Percentiles rank a stretch among this genome's conserved stretches.
phyloP scores from a whole-genome alignment of 2,797 vertebrate genomes.

The Gymnoscopelus braueri region DNA sequence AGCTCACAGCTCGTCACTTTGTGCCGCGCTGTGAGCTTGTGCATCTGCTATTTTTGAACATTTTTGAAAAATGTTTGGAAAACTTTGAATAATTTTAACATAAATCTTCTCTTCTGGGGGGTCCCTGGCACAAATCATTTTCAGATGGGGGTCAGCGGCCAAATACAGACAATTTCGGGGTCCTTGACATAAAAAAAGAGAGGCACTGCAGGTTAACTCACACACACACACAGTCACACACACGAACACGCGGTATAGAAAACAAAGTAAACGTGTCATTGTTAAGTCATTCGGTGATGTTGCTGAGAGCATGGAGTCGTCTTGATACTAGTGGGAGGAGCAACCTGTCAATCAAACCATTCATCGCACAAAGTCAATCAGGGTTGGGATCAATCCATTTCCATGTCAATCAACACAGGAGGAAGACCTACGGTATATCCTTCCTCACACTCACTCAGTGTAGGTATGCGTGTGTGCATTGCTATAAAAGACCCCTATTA shows the following conservation, averaged over 20 bases:
- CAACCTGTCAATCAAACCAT: constrained; percentile 46
- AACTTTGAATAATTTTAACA: too few relatives aligned
- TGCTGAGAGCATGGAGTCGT: constrained; percentile 23
- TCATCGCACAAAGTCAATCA: constrained; percentile 28
- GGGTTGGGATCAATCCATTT: constrained; percentile 27
- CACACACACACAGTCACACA: constrained; percentile 14
- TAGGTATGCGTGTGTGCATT: neutral
- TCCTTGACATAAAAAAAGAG: too few relatives aligned
- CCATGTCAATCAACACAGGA: constrained; percentile 1
- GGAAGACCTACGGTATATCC: neutral
- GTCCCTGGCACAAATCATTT: too few relatives aligned
- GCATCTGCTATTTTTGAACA: too few relatives aligned
- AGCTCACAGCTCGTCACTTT: too few relatives aligned
- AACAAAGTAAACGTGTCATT: neutral
- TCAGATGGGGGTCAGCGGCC: too few relatives aligned
- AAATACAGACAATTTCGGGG: too few relatives aligned
- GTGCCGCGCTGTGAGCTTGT: too few relatives aligned
- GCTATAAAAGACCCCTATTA: neutral
- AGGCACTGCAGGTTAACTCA: constrained; percentile 1
- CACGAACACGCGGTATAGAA: neutral
- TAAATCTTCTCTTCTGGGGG: too few relatives aligned
- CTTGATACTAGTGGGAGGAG: constrained; percentile 22
- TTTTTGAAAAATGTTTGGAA: too few relatives aligned
- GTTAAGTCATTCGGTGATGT: constrained; percentile 20
- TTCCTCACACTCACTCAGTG: neutral